Evolutionary conservation across 2,888 invertebrate species (phyloP), one percentile per base, ranked within the genome.

Genomic region (Autographa pulchrina): DNA sequence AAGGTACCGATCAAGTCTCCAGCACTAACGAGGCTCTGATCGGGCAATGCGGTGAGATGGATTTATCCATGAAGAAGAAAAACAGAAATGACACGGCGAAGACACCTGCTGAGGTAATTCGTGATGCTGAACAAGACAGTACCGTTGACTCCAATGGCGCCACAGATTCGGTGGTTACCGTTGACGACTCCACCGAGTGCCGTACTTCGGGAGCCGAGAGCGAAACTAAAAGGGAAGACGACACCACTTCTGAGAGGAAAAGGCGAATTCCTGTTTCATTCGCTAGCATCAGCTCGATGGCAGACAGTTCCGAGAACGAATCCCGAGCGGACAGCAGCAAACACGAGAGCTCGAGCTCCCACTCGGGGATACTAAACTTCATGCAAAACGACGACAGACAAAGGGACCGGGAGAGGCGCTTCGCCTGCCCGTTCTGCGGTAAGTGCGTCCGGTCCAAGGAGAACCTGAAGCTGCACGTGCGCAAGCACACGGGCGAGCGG

Each of bases 371-470:
- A 66, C 94, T 96, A 81, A 97, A 97, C 65, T 97, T 98, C 84
- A 92, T 98, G 86, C 96, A 97, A 68, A 96, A 96, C 70, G 95
- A 95, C 71, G 95, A 95, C 32, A 88, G 95, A 64, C 94, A 94
- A 74, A 86, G 94, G 64, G 97, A 97, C 87, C 96, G 97, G 62
- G 97, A 98, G 88, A 96, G 97, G 74, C 96, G 98, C 71, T 98
- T 98, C 91, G 98, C 98, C 41, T 98, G 98, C 88, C 98, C 98
- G 0, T 98, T 98, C 90, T 98, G 98, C 91, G 98, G 98, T 63
- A 98, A 98, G 91, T 98, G 98, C 91, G 98, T 98, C 54, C 96
- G 98, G 69, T 98, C 98, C 62, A 98, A 98, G 93, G 98, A 98
- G 94, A 98, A 98, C 91, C 96, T 98, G 66, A 98, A 98, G 92